phyloP scores from a whole-genome alignment of 2,888 invertebrate genomes.

The Rugalucina vietnamica region DNA sequence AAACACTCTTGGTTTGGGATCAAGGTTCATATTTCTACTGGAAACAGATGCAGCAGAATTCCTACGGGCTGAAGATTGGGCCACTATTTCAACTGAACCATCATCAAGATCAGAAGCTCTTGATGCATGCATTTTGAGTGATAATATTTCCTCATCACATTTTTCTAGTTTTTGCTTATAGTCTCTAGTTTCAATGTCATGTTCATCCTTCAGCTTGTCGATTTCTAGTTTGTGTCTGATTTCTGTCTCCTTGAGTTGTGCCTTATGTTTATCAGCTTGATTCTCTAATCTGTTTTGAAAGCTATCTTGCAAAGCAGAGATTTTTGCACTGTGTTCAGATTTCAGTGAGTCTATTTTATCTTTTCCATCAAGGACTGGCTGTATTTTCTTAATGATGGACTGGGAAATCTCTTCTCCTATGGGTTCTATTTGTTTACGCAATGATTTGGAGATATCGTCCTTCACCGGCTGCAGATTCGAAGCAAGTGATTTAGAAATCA shows the following conservation, averaged over 20 bases:
- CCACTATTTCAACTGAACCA: neutral
- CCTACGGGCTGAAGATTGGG: too few species aligned
- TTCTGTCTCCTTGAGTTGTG: neutral
- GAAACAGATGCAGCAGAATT: too few species aligned
- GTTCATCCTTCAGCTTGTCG: neutral
- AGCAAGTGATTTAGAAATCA: neutral
- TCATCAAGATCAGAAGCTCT: neutral
- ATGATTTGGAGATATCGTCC: neutral
- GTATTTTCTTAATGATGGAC: neutral
- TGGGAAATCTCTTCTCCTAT: neutral
- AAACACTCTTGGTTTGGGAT: neutral
- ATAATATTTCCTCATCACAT: neutral
- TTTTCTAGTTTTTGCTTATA: neutral
- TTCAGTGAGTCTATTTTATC: neutral
- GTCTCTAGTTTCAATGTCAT: neutral
- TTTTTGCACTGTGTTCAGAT: neutral
- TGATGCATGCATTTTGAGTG: neutral
- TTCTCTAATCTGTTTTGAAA: neutral
- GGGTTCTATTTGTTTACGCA: neutral
- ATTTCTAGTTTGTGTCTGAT: neutral
- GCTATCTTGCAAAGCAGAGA: neutral
- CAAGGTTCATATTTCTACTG: neutral
- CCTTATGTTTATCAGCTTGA: neutral
- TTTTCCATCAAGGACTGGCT: neutral
- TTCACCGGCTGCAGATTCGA: neutral